Percentiles rank a stretch among this genome's conserved stretches.
Evolutionary conservation across 2,113 vertebrate species (phyloP).

Genomic region (Rousettus leschenaultii): DNA sequence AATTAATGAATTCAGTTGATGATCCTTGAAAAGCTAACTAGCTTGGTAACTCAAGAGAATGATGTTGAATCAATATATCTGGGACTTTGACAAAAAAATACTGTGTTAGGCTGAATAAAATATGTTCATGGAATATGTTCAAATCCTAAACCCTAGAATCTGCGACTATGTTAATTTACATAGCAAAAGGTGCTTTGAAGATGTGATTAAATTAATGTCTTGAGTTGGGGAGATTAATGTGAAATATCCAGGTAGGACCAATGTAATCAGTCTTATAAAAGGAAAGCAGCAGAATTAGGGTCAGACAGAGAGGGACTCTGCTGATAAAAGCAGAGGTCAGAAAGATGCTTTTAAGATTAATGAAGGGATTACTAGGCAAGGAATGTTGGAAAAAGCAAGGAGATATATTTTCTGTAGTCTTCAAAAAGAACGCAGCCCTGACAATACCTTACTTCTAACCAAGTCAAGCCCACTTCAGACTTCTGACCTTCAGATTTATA

Average conservation of each 20-base stretch:
- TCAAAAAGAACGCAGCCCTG: background rate
- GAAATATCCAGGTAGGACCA: background rate
- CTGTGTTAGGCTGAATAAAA: background rate
- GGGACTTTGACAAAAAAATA: background rate
- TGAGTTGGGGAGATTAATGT: background rate
- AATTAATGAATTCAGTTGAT: conserved; percentile 1
- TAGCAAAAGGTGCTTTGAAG: background rate
- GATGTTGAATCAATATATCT: background rate
- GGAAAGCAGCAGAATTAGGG: background rate
- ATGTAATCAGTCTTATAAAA: background rate
- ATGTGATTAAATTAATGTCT: background rate
- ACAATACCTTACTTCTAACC: background rate
- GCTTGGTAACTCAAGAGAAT: background rate
- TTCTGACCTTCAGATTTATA: background rate
- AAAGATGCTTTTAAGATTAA: background rate
- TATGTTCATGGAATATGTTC: background rate
- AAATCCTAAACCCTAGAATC: background rate
- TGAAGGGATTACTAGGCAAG: background rate
- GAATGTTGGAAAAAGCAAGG: background rate
- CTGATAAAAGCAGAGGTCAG: background rate
- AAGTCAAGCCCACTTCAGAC: background rate
- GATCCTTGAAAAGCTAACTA: background rate
- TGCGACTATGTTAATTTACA: background rate
- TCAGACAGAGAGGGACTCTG: background rate
- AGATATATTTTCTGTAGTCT: background rate